A percentile compares a stretch with the other conserved stretches of the same genome.
These are phyloP conservation scores for Etia nguti DNA, from an alignment of 2,113 vertebrate species.

Conservation along the genomic window DNA sequence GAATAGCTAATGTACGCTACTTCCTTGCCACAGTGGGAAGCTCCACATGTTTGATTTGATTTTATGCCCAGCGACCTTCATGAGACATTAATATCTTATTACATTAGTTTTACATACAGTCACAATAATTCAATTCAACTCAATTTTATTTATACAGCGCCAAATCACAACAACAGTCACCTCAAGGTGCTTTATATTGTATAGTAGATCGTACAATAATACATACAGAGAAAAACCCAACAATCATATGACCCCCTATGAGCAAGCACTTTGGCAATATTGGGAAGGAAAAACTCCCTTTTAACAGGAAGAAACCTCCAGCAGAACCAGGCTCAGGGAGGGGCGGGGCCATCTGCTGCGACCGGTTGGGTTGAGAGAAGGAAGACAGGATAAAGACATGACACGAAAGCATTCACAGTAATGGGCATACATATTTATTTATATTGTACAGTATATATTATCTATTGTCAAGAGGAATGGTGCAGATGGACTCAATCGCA, in stretches of 20 bases:
- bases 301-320: neutral
- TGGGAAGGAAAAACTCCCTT: neutral
- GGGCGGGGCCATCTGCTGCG: neutral
- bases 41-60: neutral
- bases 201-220: neutral
- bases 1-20: neutral
- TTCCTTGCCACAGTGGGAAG: neutral
- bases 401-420: neutral
- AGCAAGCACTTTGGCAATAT: neutral
- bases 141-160: neutral
- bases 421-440: neutral
- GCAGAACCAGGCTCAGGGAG: neutral
- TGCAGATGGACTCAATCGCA: neutral
- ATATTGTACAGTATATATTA: neutral
- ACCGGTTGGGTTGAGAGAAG: neutral
- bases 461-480: neutral
- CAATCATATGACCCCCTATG: neutral
- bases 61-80: neutral
- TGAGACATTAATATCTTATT: neutral
- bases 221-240: neutral
- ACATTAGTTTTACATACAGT: neutral
- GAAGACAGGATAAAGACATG: neutral
- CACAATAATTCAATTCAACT: neutral
- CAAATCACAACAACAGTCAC: neutral
- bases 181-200: neutral